phyloP scores from a whole-genome alignment of 2,113 vertebrate species.

The Columba janthina region DNA sequence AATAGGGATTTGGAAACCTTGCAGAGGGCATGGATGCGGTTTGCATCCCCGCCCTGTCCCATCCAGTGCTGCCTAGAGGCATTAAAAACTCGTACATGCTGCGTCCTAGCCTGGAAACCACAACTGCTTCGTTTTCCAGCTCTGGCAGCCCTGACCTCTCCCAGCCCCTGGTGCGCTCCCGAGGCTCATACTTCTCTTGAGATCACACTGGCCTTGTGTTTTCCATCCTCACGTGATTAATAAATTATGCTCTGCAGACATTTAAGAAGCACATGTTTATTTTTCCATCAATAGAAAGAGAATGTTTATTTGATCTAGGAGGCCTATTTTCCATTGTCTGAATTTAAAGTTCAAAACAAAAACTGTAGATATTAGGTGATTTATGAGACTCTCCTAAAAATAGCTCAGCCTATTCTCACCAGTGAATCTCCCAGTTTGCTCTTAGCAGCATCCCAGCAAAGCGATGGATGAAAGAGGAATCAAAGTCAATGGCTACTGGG shows the following conservation, averaged over 20 bases:
- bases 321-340: slow-evolving; percentile 56
- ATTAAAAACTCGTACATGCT: background rate
- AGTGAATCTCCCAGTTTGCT: background rate
- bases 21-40: background rate
- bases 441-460: background rate
- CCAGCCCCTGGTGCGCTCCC: background rate
- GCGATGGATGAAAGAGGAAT: background rate
- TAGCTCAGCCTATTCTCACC: background rate
- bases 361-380: background rate
- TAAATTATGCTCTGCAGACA: slow-evolving; percentile 51
- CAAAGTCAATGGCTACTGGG: accelerated
- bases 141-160: slow-evolving; percentile 31
- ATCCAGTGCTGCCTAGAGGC: background rate
- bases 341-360: slow-evolving; percentile 36
- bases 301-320: slow-evolving; percentile 50
- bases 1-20: background rate
- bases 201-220: background rate
- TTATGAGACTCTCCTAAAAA: slow-evolving; percentile 19
- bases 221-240: slow-evolving; percentile 52
- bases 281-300: slow-evolving; percentile 47
- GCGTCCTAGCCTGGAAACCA: background rate
- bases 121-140: background rate
- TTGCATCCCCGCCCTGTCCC: background rate
- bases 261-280: slow-evolving; percentile 32
- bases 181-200: slow-evolving; percentile 10